phyloP scores from a whole-genome alignment of 1,140 invertebrate species.

The Latrodectus geometricus region DNA sequence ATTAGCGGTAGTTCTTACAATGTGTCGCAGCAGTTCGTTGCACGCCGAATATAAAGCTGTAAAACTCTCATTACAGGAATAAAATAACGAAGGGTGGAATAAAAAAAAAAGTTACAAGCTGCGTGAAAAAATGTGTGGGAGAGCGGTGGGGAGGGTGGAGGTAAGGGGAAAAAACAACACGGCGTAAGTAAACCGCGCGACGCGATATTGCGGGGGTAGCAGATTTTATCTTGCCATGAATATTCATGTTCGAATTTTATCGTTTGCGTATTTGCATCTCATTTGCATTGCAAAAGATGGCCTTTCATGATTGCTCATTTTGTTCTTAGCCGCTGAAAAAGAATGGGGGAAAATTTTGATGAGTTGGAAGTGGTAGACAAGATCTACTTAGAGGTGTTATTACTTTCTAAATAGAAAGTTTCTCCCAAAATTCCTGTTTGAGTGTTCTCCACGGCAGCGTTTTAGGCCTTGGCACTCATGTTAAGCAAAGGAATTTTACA shows the following conservation, averaged over 20 bases:
- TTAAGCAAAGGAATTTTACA: too few species aligned
- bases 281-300: constrained; percentile 55
- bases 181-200: constrained; percentile 2
- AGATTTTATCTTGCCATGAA: constrained; percentile 58
- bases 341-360: neutral
- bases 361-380: neutral
- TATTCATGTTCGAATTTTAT: constrained; percentile 57
- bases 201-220: constrained; percentile 21
- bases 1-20: constrained; percentile 59
- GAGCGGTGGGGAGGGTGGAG: neutral
- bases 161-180: constrained; percentile 8
- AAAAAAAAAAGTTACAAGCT: neutral
- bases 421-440: too few species aligned
- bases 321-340: constrained; percentile 25
- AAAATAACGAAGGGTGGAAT: neutral
- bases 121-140: neutral
- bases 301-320: constrained; percentile 56
- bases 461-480: too few species aligned
- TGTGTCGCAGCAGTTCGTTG: constrained; percentile 33
- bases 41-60: constrained; percentile 51
- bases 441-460: too few species aligned
- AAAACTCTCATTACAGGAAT: constrained; percentile 58
- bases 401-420: neutral
- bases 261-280: constrained; percentile 49
- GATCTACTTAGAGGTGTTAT: neutral